A percentile compares a stretch with the other conserved stretches of the same genome.
Evolutionary conservation across 2,888 invertebrate genomes (phyloP).

Genomic region (Cosmia pyralina): DNA sequence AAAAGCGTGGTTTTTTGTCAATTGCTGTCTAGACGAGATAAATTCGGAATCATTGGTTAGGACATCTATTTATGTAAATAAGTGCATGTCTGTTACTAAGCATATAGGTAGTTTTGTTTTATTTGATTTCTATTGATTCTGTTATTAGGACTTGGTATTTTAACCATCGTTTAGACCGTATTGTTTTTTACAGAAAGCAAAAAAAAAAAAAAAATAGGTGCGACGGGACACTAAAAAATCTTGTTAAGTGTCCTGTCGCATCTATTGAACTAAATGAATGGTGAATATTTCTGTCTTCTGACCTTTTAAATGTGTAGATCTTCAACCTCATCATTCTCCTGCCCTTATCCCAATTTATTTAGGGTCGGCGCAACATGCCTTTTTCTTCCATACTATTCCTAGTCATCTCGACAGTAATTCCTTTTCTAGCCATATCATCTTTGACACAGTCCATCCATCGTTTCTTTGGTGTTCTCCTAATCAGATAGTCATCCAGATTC

Average conservation of each 20-base stretch:
- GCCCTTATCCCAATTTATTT: no score
- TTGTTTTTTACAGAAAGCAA: background rate
- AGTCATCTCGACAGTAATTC: no score
- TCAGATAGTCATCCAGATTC: no score
- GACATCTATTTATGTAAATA: conserved; percentile 8
- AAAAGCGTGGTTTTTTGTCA: conserved; percentile 14
- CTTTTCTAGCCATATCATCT: no score
- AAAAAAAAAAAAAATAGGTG: background rate
- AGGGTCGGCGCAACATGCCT: no score
- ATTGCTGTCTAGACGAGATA: conserved; percentile 31
- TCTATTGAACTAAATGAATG: background rate
- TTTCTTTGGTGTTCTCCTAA: no score
- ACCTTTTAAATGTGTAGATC: background rate
- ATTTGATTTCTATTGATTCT: background rate
- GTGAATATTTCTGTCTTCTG: background rate
- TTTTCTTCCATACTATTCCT: no score
- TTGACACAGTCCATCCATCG: no score
- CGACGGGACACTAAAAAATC: background rate
- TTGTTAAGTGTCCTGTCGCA: no score
- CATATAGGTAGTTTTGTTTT: no score
- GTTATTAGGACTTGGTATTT: background rate
- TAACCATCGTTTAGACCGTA: background rate
- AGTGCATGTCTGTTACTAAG: conserved; percentile 15
- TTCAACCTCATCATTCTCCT: background rate
- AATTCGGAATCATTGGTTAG: conserved; percentile 13